These are phyloP conservation scores for Synanthedon vespiformis DNA, from an alignment of 2,888 invertebrate species.

Conservation along the genomic window DNA sequence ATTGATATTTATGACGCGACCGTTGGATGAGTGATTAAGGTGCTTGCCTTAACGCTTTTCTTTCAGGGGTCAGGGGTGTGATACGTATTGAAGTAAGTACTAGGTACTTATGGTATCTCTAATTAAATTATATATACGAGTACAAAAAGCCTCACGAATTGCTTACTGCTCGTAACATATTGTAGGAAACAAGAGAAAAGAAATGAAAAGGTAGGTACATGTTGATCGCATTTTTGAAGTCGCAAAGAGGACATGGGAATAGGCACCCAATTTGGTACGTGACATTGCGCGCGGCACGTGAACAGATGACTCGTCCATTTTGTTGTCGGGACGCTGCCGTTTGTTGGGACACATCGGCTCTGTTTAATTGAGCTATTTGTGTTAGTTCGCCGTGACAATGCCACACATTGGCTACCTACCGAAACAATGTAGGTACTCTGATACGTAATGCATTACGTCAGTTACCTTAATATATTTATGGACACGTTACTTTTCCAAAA, in stretches of 20 bases:
- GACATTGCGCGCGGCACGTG: constrained; percentile 36
- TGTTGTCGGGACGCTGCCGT: constrained; percentile 12
- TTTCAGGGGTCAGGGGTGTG: no score
- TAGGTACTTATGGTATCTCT: no score
- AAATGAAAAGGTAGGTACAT: no score
- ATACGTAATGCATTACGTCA: constrained; percentile 7
- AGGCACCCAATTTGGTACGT: constrained; percentile 52
- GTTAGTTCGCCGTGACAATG: constrained; percentile 41
- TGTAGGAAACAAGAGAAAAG: no score
- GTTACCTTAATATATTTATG: constrained; percentile 1
- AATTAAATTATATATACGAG: no score
- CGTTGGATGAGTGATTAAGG: no score
- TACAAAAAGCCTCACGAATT: no score
- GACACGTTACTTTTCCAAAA: no score
- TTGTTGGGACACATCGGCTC: constrained; percentile 24
- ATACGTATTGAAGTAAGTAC: no score
- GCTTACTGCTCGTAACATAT: no score
- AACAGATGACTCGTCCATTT: constrained; percentile 39
- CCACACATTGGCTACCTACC: constrained; percentile 38
- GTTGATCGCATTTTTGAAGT: constrained; percentile 16
- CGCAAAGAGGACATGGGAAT: constrained; percentile 23
- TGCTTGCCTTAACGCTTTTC: no score
- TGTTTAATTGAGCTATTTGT: constrained; percentile 64
- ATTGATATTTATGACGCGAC: no score
- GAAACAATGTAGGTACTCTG: constrained; percentile 23